phyloP scores from a whole-genome alignment of 2,113 vertebrate genomes.

The Crotalus viridis region DNA sequence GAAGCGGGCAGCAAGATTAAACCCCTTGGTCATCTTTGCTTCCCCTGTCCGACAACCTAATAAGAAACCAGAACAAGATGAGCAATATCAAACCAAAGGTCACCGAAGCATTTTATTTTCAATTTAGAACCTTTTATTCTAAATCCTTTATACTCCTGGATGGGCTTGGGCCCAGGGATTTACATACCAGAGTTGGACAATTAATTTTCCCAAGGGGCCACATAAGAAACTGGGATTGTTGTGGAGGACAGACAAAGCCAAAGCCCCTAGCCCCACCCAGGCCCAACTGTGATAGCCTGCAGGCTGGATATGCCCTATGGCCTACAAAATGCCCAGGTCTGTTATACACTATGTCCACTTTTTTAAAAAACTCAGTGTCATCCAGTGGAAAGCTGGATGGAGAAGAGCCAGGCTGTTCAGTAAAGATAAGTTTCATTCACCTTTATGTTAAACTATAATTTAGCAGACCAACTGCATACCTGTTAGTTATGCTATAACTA shows the following conservation, averaged over 20 bases:
- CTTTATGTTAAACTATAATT: not conserved
- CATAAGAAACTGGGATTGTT: not conserved
- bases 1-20: slow-evolving; percentile 89
- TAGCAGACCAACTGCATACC: not conserved
- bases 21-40: slow-evolving; percentile 94
- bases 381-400: not conserved
- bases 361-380: not conserved
- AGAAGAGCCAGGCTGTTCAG: not conserved
- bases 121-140: not conserved
- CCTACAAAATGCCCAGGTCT: too few relatives aligned
- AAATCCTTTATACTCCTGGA: not conserved
- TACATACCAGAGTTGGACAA: not conserved
- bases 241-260: not conserved
- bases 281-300: not conserved
- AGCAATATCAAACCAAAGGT: not conserved
- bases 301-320: not conserved
- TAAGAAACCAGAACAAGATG: not conserved
- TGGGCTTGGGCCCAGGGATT: not conserved
- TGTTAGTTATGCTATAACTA: not conserved
- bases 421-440: not conserved
- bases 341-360: too few relatives aligned
- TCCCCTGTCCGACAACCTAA: slow-evolving; percentile 94
- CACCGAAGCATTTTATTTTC: not conserved
- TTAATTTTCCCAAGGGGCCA: not conserved
- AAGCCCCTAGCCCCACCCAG: not conserved